These are phyloP conservation scores for Epinephelus coioides DNA, from an alignment of 2,797 vertebrate genomes.

Conservation along the genomic window DNA sequence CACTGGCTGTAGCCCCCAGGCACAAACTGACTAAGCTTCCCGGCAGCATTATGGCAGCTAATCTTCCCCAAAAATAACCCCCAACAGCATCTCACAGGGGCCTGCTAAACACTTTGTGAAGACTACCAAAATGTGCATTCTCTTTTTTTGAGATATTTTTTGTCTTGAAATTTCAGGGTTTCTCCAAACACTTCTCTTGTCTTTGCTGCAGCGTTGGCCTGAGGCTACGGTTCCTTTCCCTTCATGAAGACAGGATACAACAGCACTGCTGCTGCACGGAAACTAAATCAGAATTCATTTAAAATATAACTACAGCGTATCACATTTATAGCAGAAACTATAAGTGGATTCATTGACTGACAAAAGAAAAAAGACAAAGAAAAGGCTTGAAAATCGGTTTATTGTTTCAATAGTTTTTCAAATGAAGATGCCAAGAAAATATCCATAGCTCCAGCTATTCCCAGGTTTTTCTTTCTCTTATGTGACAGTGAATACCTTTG, in stretches of 20 bases:
- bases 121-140: slow-evolving; percentile 24
- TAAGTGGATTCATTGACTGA: not conserved
- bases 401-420: not conserved
- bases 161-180: slow-evolving; percentile 17
- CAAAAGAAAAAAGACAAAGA: too few species aligned
- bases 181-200: slow-evolving; percentile 7
- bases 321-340: not conserved
- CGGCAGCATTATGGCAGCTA: slow-evolving; percentile 56
- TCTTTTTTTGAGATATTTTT: slow-evolving; percentile 20
- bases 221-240: slow-evolving; percentile 10
- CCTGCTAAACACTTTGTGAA: slow-evolving; percentile 20
- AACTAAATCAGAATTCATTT: slow-evolving; percentile 8
- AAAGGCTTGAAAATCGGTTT: too few species aligned
- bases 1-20: slow-evolving; percentile 46
- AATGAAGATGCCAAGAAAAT: not conserved
- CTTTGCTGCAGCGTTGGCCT: slow-evolving; percentile 36
- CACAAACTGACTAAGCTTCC: slow-evolving; percentile 54
- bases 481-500: not conserved
- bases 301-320: not conserved
- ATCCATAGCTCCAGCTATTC: not conserved
- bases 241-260: slow-evolving; percentile 5
- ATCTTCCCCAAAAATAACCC: slow-evolving; percentile 63
- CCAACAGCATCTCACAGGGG: slow-evolving; percentile 26
- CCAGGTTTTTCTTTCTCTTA: not conserved
- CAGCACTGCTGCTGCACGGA: slow-evolving; percentile 10